phyloP scores from a whole-genome alignment of 2,797 vertebrate genomes.

The Leptatherina wallacei region DNA sequence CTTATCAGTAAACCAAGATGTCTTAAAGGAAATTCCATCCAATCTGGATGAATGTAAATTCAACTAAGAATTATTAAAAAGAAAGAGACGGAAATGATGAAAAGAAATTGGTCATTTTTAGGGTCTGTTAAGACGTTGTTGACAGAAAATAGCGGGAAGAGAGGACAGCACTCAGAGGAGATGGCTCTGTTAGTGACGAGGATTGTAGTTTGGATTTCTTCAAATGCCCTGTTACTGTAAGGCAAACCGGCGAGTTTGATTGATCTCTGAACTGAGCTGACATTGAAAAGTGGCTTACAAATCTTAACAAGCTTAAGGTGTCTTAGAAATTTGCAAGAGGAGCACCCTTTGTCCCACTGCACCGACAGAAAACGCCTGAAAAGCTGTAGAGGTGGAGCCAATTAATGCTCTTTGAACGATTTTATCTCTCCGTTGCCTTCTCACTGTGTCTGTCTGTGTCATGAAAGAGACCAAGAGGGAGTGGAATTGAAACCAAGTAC shows the following conservation, averaged over 20 bases:
- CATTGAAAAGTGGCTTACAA: background rate
- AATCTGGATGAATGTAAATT: background rate
- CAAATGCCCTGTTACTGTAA: background rate
- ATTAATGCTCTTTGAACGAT: constrained; percentile 39
- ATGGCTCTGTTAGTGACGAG: background rate
- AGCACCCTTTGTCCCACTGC: constrained; percentile 25
- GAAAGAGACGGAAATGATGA: background rate
- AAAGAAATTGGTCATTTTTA: background rate
- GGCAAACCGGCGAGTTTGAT: background rate
- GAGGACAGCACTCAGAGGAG: background rate
- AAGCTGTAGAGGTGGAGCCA: constrained; percentile 31
- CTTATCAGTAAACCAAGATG: background rate
- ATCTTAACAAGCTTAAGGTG: background rate
- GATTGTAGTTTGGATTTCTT: background rate
- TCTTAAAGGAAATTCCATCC: background rate
- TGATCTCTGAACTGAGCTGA: background rate
- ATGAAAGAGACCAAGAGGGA: constrained; percentile 10
- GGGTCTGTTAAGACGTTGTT: background rate
- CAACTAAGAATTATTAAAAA: background rate
- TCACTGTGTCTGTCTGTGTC: constrained; percentile 17
- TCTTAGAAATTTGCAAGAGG: background rate
- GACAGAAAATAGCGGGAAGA: background rate
- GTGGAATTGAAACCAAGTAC: constrained; percentile 29
- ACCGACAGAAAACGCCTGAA: constrained; percentile 32
- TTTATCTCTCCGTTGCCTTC: constrained; percentile 25